Evolutionary conservation across 2,113 vertebrate species (phyloP), one percentile per base, ranked within the genome.

Genomic region (Corythoichthys haematopterus): DNA sequence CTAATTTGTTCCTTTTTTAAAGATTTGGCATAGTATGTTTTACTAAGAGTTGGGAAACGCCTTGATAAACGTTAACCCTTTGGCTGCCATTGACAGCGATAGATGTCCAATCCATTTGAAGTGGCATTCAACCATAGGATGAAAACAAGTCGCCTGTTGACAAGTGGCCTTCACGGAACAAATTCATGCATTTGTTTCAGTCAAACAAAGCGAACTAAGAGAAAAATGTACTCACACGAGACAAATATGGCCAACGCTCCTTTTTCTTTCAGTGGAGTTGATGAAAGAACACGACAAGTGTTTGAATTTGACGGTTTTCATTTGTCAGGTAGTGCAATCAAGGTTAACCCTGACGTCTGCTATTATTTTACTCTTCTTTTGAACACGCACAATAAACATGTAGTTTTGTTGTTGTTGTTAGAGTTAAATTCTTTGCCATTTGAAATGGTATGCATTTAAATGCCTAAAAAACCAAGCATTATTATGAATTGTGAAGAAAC

Each of bases 81-180:
- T 28, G 20, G 20, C 20, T 28, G 20, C 20, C 20, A 28, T 28
- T 28, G 20, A 28, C 20, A 28, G 20, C 20, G 20, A 28, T 28
- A 28, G 20, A 28, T 28, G 20, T 28, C 20, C 20, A 28, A 28
- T 28, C 20, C 20, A 28, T 28, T 28, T 28, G 20, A 28, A 28
- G 20, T 28, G 20, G 20, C 20, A 28, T 28, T 28, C 20, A 28
- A 28, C 20, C 20, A 28, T 28, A 28, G 20, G 71, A 70, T 76
- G 86, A 87, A 87, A 84, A 84, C 80, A 81, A 74, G 80, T 76
- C 87, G 87, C 81, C 82, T 87, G 84, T 87, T 72, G 80, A 79
- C 86, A 68, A 12, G 69, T 63, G 37, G 73, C 71, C 69, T 76
- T 87, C 78, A 66, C 46, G 77, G 78, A 83, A 82, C 79, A 82